Evolutionary conservation across 2,888 invertebrate species (phyloP), one percentile per base, ranked within the genome.

Genomic region (Oscheius myriophilus): DNA sequence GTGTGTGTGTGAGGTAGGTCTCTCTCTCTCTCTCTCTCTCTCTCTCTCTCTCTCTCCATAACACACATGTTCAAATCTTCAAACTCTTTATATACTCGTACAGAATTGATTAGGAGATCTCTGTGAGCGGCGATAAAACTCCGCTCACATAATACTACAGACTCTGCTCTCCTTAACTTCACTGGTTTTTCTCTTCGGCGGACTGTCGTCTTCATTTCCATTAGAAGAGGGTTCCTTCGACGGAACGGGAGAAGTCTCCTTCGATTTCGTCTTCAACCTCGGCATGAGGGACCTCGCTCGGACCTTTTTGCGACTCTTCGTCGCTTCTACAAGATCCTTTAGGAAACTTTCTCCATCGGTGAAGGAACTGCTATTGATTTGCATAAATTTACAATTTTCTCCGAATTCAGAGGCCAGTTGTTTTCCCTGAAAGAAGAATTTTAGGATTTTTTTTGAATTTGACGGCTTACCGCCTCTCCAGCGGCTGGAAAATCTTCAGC

Each of bases 401-500:
- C 66, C 66, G 21, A 66, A 33, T 18, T 66, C 66, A 12, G 45
- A 21, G 4, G 66, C 55, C 11, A 66, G 57, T 18, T 66, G 57
- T 46, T 46, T 25, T 14, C 66, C 66, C 45, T 55, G 39, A 25
- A 55, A 55, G 9, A 25, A 16, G 12, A 55, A 33, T 33, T 33
- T 33, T 33, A 26, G 9, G 4, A 33, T 55, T 43, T 9, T 43
- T 43, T 43, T 12, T 14, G 9, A 9, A 43, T 14, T 14, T 12
- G 9, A 33, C 9, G 33, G 21, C 43, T 14, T 21, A 75, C 75
- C 70, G 58, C 63, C 33, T 75, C 73, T 23, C 42, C 18, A 7
- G 59, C 58, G 0, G 58, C 63, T 42, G 67, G 33, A 46, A 72
- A 66, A 41, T 77, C 75, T 59, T 77, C 77, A 14, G 72, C 49